These are phyloP conservation scores for Capitulum mitella DNA, from an alignment of 2,888 invertebrate genomes.

Conservation along the genomic window DNA sequence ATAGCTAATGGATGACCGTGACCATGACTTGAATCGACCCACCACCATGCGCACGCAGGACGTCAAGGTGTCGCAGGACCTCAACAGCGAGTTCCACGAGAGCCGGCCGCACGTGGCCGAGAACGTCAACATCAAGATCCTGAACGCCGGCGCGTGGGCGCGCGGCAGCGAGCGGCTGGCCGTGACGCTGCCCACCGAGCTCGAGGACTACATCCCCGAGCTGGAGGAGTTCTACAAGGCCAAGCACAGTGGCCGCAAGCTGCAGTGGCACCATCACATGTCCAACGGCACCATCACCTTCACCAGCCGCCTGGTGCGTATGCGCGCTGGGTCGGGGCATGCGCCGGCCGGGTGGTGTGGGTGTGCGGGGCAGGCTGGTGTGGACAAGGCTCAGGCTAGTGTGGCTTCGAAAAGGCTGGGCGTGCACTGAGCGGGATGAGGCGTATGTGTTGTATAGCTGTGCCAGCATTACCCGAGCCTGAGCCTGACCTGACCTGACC, in stretches of 20 bases:
- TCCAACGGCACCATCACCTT: slow-evolving; percentile 80
- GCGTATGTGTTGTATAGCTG: too few species aligned
- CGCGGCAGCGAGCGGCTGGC: slow-evolving; percentile 88
- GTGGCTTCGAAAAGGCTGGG: too few species aligned
- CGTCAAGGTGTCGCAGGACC: slow-evolving; percentile 81
- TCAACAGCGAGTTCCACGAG: slow-evolving; percentile 83
- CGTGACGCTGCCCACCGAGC: slow-evolving; percentile 90
- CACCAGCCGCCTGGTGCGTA: slow-evolving; percentile 16
- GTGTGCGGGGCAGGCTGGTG: not conserved
- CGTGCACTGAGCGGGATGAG: too few species aligned
- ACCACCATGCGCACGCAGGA: too few species aligned
- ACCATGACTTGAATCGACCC: too few species aligned
- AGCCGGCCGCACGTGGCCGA: slow-evolving; percentile 43
- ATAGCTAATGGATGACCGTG: too few species aligned
- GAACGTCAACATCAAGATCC: slow-evolving; percentile 87
- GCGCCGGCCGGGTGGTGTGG: not conserved
- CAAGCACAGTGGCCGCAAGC: slow-evolving; percentile 92
- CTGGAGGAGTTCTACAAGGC: slow-evolving; percentile 97
- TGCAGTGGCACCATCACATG: slow-evolving; percentile 99
- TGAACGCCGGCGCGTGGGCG: slow-evolving; percentile 98
- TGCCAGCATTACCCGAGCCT: too few species aligned
- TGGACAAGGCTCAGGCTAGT: too few species aligned
- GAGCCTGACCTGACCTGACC: not conserved
- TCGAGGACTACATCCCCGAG: slow-evolving; percentile 98
- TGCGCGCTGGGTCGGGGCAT: too few species aligned